These are phyloP conservation scores for Caenorhabditis sp. DNA, from an alignment of 2,888 invertebrate genomes.

Conservation along the genomic window DNA sequence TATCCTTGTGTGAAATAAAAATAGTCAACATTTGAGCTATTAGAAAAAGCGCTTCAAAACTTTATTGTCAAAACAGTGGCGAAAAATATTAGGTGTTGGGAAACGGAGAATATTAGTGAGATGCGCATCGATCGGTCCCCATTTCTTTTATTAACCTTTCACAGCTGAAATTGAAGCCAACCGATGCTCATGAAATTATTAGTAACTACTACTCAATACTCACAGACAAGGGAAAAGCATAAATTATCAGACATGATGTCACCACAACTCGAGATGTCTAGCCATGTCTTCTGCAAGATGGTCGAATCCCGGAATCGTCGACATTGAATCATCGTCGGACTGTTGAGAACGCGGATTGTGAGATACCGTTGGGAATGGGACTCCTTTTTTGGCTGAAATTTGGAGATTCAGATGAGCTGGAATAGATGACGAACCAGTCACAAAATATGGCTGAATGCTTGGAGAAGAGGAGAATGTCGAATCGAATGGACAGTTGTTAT, in stretches of 20 bases:
- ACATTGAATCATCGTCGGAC: constrained; percentile 56
- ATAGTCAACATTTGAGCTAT: constrained; percentile 10
- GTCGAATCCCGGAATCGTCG: constrained; percentile 66
- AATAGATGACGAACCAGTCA: constrained; percentile 18
- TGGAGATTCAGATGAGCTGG: not conserved
- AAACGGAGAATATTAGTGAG: constrained; percentile 44
- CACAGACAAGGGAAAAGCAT: constrained; percentile 37
- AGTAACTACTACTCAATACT: constrained; percentile 60
- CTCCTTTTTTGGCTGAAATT: constrained; percentile 39
- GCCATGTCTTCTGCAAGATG: constrained; percentile 75
- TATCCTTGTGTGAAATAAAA: constrained; percentile 61
- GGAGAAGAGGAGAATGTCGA: constrained; percentile 21
- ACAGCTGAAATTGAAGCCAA: not conserved
- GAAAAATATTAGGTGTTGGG: constrained; percentile 18
- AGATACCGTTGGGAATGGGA: constrained; percentile 26
- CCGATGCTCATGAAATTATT: constrained; percentile 52
- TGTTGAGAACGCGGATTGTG: constrained; percentile 21
- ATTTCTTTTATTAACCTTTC: constrained; percentile 25
- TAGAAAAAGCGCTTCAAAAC: constrained; percentile 14
- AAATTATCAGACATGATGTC: constrained; percentile 10
- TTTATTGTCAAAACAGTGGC: constrained; percentile 6
- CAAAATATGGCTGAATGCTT: constrained; percentile 38
- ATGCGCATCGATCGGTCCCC: constrained; percentile 4
- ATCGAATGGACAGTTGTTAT: constrained; percentile 52
- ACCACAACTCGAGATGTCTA: constrained; percentile 74